Evolutionary conservation across 2,113 vertebrate genomes (phyloP).

Genomic region (Anarrhichthys ocellatus): DNA sequence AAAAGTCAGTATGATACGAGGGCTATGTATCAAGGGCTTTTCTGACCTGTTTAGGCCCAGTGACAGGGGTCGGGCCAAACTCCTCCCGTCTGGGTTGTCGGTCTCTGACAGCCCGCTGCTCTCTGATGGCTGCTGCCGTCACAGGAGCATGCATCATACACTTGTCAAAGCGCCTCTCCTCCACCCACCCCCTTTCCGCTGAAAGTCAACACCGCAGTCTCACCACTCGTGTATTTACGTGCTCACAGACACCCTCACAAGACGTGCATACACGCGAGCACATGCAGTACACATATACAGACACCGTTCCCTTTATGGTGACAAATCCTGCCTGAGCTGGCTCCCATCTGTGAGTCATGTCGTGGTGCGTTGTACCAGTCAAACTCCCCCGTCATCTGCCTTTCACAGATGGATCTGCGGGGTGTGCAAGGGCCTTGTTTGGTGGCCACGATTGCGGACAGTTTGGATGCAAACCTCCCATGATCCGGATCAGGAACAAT

Average conservation of each 20-base stretch:
- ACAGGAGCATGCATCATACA: constrained; percentile 75
- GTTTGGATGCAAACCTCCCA: constrained; percentile 29
- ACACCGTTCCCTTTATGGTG: constrained; percentile 75
- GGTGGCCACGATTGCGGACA: constrained; percentile 43
- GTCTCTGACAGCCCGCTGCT: constrained; percentile 67
- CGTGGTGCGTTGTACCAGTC: constrained; percentile 69
- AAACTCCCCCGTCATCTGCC: constrained; percentile 77
- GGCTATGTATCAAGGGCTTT: constrained; percentile 6
- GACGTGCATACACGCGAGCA: constrained; percentile 40
- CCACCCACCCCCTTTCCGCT: constrained; percentile 73
- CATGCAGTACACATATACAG: constrained; percentile 45
- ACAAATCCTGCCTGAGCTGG: constrained; percentile 79
- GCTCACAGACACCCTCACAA: constrained; percentile 56
- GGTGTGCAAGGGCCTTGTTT: constrained; percentile 57
- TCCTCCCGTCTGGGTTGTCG: constrained; percentile 67
- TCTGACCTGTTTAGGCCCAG: constrained; percentile 45
- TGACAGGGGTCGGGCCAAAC: constrained; percentile 53
- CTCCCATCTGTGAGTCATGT: constrained; percentile 78
- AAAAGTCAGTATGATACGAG: neutral
- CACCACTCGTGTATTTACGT: constrained; percentile 68
- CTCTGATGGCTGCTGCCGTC: constrained; percentile 75
- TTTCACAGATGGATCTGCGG: constrained; percentile 71
- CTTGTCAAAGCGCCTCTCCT: constrained; percentile 77
- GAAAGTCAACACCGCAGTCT: constrained; percentile 69
- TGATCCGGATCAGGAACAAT: constrained; percentile 25